Base-by-base conservation (phyloP, 1,140 invertebrate species). In the Homalodisca vitripennis region DNA sequence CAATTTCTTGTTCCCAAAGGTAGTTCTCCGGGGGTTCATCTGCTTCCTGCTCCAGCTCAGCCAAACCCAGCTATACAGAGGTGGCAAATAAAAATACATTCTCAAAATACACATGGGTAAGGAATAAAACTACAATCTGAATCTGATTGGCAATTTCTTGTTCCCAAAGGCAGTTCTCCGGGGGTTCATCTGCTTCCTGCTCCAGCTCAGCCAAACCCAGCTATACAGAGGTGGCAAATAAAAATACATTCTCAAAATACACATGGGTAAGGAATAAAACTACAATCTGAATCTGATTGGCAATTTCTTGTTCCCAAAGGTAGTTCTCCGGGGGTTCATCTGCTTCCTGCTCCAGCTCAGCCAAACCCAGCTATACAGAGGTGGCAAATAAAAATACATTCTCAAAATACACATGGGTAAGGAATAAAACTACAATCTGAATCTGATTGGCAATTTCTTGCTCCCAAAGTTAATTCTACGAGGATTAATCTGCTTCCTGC, bases 91-190 rank as follows among this genome's bases (percentile, higher is more conserved):
- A n/a, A n/a, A n/a, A n/a, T n/a, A n/a, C n/a, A n/a, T n/a, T n/a
- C n/a, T n/a, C n/a, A n/a, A n/a, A n/a, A n/a, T n/a, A n/a, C n/a
- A n/a, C n/a, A n/a, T n/a, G n/a, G n/a, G 53, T 12, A 57, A n/a
- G n/a, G n/a, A n/a, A n/a, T n/a, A n/a, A n/a, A n/a, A n/a, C n/a
- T n/a, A 53, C 22, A n/a, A 24, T 51, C 17, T 67, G 26, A 41
- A 67, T 67, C 22, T 55, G 29, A 20, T 67, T 67, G 47, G 41
- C 32, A 10, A 55, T 29, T 31, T 67, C 51, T 30, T 55, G 47
- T 30, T 57, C 51, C 3, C 14, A 60, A 12, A 60, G 26, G 26
- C 26, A 60, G 24, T 60, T 60, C 55, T 60, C 55, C n/a, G 55
- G 55, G 2, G 22, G 22, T 2, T 60, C 55, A 6, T 60, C 55